Evolutionary conservation across 2,888 invertebrate species (phyloP), one percentile per base, ranked within the genome.

Genomic region (Sinhomidia bicolor): DNA sequence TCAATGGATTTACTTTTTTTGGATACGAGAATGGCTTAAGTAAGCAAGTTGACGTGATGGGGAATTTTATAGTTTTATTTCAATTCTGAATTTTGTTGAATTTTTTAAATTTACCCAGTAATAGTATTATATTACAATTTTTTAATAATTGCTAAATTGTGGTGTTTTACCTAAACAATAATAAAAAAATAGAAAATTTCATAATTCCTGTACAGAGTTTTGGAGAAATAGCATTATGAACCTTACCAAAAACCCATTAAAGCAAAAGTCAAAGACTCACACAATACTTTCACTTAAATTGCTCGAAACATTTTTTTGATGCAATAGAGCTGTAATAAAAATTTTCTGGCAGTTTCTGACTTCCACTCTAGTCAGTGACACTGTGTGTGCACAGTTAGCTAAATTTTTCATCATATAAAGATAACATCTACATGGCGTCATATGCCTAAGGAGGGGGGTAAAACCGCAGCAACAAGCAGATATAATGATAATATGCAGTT

Each of bases 1-100:
- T 84, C 62, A 41, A 84, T 84, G 29, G 76, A 83, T 54, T 57
- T 68, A 23, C 23, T 9, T 17, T 71, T 65, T 62, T 44, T 44
- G n/a, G 26, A 44, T 26, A 36, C 57, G 1, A 23, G 9, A 62
- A 6, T 17, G 3, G 23, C 12, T 14, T 26, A 23, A 5, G 12
- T 26, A 57, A 4, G n/a, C n/a, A n/a, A 23, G 20, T 51, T 29
- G 26, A 6, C 51, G 54, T 78, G 78, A 79, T 57, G 57, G 29
- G 29, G 32, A 54, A 79, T 36, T n/a, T 79, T 57, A 54, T 57
- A 62, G 26, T 57, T n/a, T n/a, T n/a, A n/a, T n/a, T n/a, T n/a
- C n/a, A n/a, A n/a, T n/a, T n/a, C n/a, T n/a, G n/a, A n/a, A n/a
- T n/a, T n/a, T n/a, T n/a, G n/a, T n/a, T n/a, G n/a, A n/a, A n/a